Conservation (phyloP, 2,797 vertebrate species). For the Liasis olivaceus region DNA sequence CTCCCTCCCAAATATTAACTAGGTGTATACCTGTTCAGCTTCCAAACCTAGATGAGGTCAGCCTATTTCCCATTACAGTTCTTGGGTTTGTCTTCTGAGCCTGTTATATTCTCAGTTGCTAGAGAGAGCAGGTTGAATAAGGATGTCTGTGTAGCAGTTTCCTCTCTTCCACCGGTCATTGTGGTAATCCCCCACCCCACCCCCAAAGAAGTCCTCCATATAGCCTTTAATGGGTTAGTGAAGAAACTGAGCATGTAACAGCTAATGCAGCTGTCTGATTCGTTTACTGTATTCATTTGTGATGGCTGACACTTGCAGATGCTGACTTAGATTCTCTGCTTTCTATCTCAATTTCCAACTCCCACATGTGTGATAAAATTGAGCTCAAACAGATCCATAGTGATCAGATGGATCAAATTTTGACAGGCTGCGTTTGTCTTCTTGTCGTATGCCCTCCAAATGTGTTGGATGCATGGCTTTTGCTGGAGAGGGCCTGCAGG, state of each 20-base stretch:
- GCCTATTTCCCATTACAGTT: neutral
- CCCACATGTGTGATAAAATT: neutral
- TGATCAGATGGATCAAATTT: neutral
- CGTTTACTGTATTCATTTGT: neutral
- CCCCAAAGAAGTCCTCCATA: neutral
- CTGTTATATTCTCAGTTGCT: neutral
- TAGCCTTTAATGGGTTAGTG: neutral
- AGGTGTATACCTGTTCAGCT: neutral
- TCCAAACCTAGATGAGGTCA: neutral
- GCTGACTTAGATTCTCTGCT: neutral
- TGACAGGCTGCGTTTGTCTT: neutral
- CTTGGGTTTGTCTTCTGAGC: neutral
- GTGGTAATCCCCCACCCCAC: neutral
- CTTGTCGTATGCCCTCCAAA: neutral
- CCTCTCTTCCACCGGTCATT: neutral
- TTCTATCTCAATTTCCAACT: neutral
- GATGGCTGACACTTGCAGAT: neutral
- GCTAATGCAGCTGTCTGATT: neutral
- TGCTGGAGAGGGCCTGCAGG: neutral
- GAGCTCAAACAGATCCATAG: neutral
- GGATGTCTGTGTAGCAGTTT: neutral
- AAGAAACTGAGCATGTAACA: neutral
- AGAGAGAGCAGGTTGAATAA: neutral
- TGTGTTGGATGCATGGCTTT: neutral
- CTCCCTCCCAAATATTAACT: neutral